phyloP scores from a whole-genome alignment of 2,888 invertebrate genomes.

The Drosophila mimetica region DNA sequence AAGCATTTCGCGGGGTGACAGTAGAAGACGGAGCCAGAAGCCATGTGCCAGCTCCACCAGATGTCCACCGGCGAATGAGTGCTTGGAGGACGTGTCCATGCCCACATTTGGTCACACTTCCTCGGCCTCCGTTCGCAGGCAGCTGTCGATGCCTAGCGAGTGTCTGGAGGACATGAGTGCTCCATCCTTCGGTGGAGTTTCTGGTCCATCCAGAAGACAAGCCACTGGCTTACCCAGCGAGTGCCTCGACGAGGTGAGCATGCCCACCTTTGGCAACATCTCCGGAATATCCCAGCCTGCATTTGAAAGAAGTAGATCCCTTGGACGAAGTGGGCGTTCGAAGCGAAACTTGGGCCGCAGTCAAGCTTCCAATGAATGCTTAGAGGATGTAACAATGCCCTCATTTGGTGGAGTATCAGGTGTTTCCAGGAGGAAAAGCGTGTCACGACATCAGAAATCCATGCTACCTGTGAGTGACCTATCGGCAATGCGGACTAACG shows the following conservation, averaged over 20 bases:
- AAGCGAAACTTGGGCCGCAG: not conserved
- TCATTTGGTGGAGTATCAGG: constrained; percentile 1
- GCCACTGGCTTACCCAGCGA: not conserved
- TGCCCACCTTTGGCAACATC: not conserved
- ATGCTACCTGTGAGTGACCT: not conserved
- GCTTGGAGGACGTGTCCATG: not conserved
- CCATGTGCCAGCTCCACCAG: constrained; percentile 9
- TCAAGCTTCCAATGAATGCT: not conserved
- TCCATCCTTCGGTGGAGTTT: not conserved
- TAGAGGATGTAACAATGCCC: constrained; percentile 29
- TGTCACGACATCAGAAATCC: not conserved
- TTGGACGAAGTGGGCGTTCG: not conserved
- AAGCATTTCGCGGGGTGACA: not conserved
- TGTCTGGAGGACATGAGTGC: constrained; percentile 1
- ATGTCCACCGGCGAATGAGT: not conserved
- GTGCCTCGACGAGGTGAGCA: constrained; percentile 1
- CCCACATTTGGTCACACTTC: not conserved
- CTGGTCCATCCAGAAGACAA: not conserved
- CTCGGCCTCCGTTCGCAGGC: not conserved
- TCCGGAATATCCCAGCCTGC: not conserved
- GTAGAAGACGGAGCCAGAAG: not conserved
- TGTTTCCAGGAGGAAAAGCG: not conserved
- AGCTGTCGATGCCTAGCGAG: constrained; percentile 3
- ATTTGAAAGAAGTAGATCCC: not conserved
- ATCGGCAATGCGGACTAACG: not conserved